Evolutionary conservation across 1,140 invertebrate genomes (phyloP).

Genomic region (Drosophila pseudoananassae): DNA sequence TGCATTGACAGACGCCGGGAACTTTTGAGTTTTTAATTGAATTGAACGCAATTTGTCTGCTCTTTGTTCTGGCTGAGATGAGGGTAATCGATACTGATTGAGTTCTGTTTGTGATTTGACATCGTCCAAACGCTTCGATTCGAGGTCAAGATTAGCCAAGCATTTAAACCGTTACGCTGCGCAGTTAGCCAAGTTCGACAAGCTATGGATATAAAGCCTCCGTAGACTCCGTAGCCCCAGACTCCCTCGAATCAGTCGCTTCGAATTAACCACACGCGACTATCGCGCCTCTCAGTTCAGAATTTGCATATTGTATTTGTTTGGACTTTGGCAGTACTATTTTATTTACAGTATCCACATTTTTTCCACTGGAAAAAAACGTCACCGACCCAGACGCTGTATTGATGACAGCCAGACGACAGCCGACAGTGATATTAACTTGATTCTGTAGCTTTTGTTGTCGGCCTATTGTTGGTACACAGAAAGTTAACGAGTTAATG

Average conservation of each 20-base stretch:
- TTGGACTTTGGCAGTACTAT: slow-evolving; percentile 46
- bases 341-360: slow-evolving; percentile 32
- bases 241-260: slow-evolving; percentile 25
- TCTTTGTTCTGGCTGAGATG: slow-evolving; percentile 31
- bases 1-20: slow-evolving; percentile 8
- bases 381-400: slow-evolving; percentile 57
- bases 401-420: slow-evolving; percentile 65
- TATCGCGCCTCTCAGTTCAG: slow-evolving; percentile 9
- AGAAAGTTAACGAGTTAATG: slow-evolving; percentile 74
- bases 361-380: slow-evolving; percentile 63
- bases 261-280: slow-evolving; percentile 55
- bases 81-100: slow-evolving; percentile 43
- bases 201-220: slow-evolving; percentile 6
- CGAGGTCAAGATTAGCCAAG: slow-evolving; percentile 56
- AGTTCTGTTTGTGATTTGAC: slow-evolving; percentile 34
- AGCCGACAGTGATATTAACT: slow-evolving; percentile 56
- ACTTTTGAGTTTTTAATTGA: slow-evolving; percentile 45
- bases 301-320: slow-evolving; percentile 64
- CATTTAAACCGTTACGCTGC: slow-evolving; percentile 64
- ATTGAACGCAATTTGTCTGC: slow-evolving; percentile 41
- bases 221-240: slow-evolving; percentile 10
- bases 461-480: slow-evolving; percentile 63
- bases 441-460: slow-evolving; percentile 38
- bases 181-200: slow-evolving; percentile 22
- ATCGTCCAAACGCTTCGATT: slow-evolving; percentile 33